phyloP scores from a whole-genome alignment of 1,140 invertebrate species.

The Brachionus paranguensis region DNA sequence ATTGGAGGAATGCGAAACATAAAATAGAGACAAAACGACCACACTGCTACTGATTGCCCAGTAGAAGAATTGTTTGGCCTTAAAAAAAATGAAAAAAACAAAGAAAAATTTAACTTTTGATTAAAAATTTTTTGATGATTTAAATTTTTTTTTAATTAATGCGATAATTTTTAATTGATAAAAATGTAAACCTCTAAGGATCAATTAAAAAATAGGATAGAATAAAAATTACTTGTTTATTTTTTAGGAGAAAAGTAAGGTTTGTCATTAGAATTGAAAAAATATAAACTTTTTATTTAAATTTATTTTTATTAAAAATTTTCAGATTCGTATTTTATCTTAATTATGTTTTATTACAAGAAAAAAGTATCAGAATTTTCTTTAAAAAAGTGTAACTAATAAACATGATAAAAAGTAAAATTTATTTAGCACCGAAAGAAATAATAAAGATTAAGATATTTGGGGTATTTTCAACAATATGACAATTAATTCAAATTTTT shows the following conservation, averaged over 20 bases:
- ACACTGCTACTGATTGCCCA: not conserved
- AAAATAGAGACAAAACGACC: not conserved
- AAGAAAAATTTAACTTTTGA: too few species aligned
- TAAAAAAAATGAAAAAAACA: not conserved
- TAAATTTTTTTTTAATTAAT: too few species aligned
- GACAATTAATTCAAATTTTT: not conserved
- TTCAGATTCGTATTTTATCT: not conserved
- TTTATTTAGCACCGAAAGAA: not conserved
- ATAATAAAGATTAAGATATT: not conserved
- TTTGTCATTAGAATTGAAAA: not conserved
- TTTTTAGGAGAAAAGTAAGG: not conserved
- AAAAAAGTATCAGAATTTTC: not conserved
- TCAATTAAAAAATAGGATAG: too few species aligned
- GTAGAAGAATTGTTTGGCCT: constrained; percentile 18
- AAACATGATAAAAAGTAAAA: not conserved
- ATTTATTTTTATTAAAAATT: not conserved
- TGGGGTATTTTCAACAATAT: not conserved
- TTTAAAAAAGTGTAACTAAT: not conserved
- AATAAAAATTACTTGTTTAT: not conserved
- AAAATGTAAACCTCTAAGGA: too few species aligned
- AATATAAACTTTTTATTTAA: not conserved
- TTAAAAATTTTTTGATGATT: not conserved
- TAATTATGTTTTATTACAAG: not conserved
- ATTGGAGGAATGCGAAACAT: not conserved
- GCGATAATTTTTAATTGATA: too few species aligned